Evolutionary conservation across 2,888 invertebrate species (phyloP).

Genomic region (Vanessa cardui): DNA sequence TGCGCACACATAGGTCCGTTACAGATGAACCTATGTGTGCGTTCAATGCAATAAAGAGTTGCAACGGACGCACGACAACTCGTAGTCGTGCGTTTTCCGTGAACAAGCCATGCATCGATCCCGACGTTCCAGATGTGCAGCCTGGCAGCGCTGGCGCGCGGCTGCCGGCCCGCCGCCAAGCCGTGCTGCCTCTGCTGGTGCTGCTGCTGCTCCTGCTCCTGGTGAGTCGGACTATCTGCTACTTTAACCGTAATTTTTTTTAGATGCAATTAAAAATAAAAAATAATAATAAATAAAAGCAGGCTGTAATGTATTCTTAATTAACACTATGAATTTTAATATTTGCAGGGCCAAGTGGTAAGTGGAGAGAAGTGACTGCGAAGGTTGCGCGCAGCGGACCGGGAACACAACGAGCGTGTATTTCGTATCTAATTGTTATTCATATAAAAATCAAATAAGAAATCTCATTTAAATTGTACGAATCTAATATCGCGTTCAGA

Average conservation of each 20-base stretch:
- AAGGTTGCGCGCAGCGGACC: background rate
- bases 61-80: no score
- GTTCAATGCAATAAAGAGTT: no score
- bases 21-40: no score
- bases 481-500: no score
- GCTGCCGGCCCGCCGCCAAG: constrained; percentile 81
- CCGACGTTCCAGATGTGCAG: constrained; percentile 68
- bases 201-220: constrained; percentile 85
- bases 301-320: no score
- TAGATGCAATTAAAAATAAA: no score
- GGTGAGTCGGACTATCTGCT: constrained; percentile 59
- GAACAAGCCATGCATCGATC: no score
- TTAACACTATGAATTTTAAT: constrained; percentile 24
- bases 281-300: no score
- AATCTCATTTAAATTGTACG: background rate
- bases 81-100: no score
- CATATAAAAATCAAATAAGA: background rate
- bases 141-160: constrained; percentile 79
- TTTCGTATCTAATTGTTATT: background rate
- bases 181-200: constrained; percentile 84
- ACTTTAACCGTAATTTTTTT: no score
- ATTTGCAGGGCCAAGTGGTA: constrained; percentile 76
- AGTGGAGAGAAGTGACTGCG: constrained; percentile 44
- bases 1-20: no score
- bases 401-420: background rate